A percentile compares a stretch with the other conserved stretches of the same genome.
These are phyloP conservation scores for Polia nebulosa DNA, from an alignment of 2,888 invertebrate species.

Conservation along the genomic window DNA sequence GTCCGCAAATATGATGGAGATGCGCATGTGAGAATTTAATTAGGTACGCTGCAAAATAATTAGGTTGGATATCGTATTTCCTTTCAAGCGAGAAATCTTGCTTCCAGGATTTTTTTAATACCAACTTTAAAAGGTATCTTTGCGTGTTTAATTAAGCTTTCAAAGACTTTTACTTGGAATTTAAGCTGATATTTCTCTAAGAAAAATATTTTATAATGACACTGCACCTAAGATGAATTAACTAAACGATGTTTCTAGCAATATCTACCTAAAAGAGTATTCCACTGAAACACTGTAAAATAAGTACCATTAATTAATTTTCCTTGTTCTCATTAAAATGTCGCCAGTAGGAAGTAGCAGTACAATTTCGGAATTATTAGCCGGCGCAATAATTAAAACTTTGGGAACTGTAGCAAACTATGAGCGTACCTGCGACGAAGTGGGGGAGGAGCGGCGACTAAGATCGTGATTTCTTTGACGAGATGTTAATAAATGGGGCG, in stretches of 20 bases:
- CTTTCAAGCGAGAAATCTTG: constrained; percentile 20
- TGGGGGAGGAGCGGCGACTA: constrained; percentile 61
- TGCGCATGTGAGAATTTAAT: constrained; percentile 52
- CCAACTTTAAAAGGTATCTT: background rate
- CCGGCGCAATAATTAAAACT: constrained; percentile 72
- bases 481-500: constrained; percentile 89
- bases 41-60: constrained; percentile 21
- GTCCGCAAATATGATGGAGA: constrained; percentile 39
- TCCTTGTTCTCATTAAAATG: constrained; percentile 52
- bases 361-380: constrained; percentile 63
- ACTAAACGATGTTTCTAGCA: constrained; percentile 3
- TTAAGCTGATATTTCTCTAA: background rate
- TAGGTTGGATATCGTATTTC: constrained; percentile 12
- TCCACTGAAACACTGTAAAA: constrained; percentile 23
- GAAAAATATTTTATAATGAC: constrained; percentile 20
- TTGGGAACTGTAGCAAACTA: constrained; percentile 62
- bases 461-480: constrained; percentile 86
- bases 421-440: constrained; percentile 48
- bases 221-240: constrained; percentile 13
- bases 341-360: constrained; percentile 44
- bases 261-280: constrained; percentile 8
- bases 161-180: constrained; percentile 13
- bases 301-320: constrained; percentile 45
- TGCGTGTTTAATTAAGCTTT: constrained; percentile 16
- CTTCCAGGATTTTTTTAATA: background rate